phyloP scores from a whole-genome alignment of 30 jellyfish, hydroid and myxozoan genomes.

The Morbakka virulenta region DNA sequence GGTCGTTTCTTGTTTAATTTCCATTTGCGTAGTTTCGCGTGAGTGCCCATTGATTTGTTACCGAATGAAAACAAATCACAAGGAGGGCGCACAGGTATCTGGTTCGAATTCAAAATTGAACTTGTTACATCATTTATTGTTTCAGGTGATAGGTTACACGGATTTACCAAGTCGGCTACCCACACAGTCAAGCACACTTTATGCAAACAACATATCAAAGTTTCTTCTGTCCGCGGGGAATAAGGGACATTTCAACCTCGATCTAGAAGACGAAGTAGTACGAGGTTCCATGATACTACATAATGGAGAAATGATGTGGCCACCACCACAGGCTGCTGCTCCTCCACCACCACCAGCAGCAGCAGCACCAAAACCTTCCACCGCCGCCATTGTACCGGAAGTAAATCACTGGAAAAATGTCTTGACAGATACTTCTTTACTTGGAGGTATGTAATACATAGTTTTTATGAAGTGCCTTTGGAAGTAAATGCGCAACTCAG shows the following conservation, averaged over 20 bases:
- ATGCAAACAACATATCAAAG: conserved; percentile 89
- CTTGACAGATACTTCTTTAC: conserved; percentile 56
- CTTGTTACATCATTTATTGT: no score
- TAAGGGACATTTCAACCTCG: conserved; percentile 73
- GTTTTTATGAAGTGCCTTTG: neutral
- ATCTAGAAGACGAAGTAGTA: conserved; percentile 84
- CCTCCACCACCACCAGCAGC: conserved; percentile 81
- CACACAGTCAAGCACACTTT: conserved; percentile 80
- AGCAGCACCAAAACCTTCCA: conserved; percentile 47
- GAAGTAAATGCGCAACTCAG: no score
- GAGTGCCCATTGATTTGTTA: no score
- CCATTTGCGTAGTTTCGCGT: no score
- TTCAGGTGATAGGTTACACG: conserved; percentile 81
- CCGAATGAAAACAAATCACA: no score
- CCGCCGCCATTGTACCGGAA: conserved; percentile 53
- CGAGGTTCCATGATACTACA: conserved; percentile 77
- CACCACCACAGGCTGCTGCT: conserved; percentile 76
- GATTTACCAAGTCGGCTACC: conserved; percentile 96
- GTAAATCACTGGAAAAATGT: conserved; percentile 70
- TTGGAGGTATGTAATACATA: conserved; percentile 37
- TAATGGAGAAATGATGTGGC: conserved; percentile 90
- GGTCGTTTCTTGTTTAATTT: no score
- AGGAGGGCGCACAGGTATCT: no score
- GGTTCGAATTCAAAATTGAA: no score
- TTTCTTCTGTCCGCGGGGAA: conserved; percentile 90